Conservation (phyloP, 2,113 vertebrate species). For the Pelobates fuscus region DNA sequence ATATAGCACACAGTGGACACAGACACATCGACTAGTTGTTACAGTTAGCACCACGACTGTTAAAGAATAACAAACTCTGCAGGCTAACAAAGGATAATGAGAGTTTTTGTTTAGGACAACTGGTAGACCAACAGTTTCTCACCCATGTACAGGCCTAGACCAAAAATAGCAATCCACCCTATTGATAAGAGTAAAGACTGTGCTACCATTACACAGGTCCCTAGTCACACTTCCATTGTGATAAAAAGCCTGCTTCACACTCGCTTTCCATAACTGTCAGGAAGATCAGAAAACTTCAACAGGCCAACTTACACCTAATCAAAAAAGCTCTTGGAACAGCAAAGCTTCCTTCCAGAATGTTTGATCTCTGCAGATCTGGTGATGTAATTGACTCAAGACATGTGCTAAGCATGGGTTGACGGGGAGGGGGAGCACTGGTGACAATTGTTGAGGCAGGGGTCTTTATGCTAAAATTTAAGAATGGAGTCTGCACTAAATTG, state of each 20-base stretch:
- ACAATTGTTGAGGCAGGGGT: constrained; percentile 33
- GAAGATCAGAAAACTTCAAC: constrained; percentile 37
- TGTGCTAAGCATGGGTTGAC: constrained; percentile 9
- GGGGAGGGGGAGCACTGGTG: neutral
- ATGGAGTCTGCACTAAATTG: constrained; percentile 38
- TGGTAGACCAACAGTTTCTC: neutral
- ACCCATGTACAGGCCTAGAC: neutral
- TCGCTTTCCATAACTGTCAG: constrained; percentile 42
- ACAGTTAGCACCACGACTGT: too few species aligned
- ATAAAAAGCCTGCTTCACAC: constrained; percentile 55
- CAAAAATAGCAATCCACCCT: constrained; percentile 5
- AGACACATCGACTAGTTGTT: too few species aligned
- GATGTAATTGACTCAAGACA: constrained; percentile 42
- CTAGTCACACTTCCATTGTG: constrained; percentile 37
- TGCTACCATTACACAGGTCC: constrained; percentile 50
- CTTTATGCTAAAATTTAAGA: constrained; percentile 7
- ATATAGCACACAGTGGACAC: too few species aligned
- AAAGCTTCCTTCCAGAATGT: constrained; percentile 61
- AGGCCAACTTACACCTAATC: constrained; percentile 46
- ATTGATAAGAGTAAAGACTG: constrained; percentile 41
- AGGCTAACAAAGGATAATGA: neutral
- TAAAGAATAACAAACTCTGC: too few species aligned
- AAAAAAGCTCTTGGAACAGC: constrained; percentile 51
- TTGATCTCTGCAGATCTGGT: constrained; percentile 54
- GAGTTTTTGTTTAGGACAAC: neutral